Base-by-base conservation (phyloP, 2,888 invertebrate species). In the Blastobasis lacticolella region DNA sequence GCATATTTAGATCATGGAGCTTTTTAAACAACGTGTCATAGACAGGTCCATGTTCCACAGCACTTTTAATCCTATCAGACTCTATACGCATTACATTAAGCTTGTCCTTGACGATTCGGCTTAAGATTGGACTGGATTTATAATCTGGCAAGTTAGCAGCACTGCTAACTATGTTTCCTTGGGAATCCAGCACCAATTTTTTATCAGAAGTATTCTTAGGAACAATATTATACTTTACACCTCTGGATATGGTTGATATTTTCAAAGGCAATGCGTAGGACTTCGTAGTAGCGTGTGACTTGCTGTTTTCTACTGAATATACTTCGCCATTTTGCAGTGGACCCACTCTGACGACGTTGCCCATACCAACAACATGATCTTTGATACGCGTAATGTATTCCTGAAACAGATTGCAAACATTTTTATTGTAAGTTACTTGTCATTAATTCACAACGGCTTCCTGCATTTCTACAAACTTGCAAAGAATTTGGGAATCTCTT, bases 331-430 rank as follows among this genome's bases (percentile, higher is more conserved):
- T 91, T 64, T 78, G 89, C 57, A 79, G 79, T 5, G 88, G 89
- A 5, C 88, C 90, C 53, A 92, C 90, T 74, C 93, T 80, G 4
- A 91, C 91, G 8, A 94, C 93, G 70, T 90, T 91, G 50, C 94
- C 94, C 86, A 93, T 93, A 5, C 94, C 94, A 10, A 92, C 92
- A 53, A 91, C 94, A 75, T 93, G 91, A 49, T 91, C 92, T 61
- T 93, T 92, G 61, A 94, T 90, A 53, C 86, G 81, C 5, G 83
- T 81, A 47, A 88, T 87, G 61, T 88, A 88, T 75, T 88, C 88
- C 87, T 88, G 73, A 48, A 77, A 68, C 57, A 54, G 53, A 46
- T 3, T 1, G 23, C 3, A 23, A 23, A 1, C 23, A 23, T 23
- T 23, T 23, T 2, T 23, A 23, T 23, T 23, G 23, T 23, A 23